phyloP scores from a whole-genome alignment of 2,888 invertebrate species.

The Athalia rosae region DNA sequence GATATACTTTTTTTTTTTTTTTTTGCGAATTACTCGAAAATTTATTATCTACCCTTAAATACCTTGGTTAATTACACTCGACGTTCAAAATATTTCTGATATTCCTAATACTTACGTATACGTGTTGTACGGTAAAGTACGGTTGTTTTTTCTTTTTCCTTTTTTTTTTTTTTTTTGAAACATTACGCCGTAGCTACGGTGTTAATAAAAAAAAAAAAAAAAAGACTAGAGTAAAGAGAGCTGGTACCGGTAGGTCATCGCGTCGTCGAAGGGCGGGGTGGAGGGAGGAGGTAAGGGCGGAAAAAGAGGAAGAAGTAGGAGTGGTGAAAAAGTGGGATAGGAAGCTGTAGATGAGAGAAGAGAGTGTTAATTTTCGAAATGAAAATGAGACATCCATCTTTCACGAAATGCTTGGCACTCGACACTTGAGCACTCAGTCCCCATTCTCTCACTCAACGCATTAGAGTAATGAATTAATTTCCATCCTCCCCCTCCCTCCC shows the following conservation, averaged over 20 bases:
- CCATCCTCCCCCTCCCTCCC: conserved; percentile 62
- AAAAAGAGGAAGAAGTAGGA: conserved; percentile 10
- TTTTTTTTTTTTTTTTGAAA: too few relatives aligned
- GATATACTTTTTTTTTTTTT: too few relatives aligned
- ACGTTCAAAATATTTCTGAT: too few relatives aligned
- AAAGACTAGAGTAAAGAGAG: too few relatives aligned
- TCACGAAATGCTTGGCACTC: conserved; percentile 67
- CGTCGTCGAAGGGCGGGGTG: conserved; percentile 22
- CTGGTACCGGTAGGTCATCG: not conserved
- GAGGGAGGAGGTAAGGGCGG: conserved; percentile 22
- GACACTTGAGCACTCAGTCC: conserved; percentile 66
- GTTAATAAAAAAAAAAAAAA: too few relatives aligned
- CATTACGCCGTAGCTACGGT: too few relatives aligned
- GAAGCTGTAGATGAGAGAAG: conserved; percentile 60
- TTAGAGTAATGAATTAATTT: conserved; percentile 74
- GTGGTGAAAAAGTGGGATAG: conserved; percentile 22
- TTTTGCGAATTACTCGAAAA: too few relatives aligned
- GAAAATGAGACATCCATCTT: conserved; percentile 72
- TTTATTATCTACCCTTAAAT: too few relatives aligned
- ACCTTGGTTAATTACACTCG: too few relatives aligned
- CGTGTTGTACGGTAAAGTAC: too few relatives aligned
- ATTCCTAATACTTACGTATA: too few relatives aligned
- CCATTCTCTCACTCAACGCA: conserved; percentile 69
- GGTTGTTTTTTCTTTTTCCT: too few relatives aligned
- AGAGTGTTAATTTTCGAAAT: conserved; percentile 73